These are phyloP conservation scores for Zeuzera pyrina DNA, from an alignment of 2,888 invertebrate genomes.

Conservation along the genomic window DNA sequence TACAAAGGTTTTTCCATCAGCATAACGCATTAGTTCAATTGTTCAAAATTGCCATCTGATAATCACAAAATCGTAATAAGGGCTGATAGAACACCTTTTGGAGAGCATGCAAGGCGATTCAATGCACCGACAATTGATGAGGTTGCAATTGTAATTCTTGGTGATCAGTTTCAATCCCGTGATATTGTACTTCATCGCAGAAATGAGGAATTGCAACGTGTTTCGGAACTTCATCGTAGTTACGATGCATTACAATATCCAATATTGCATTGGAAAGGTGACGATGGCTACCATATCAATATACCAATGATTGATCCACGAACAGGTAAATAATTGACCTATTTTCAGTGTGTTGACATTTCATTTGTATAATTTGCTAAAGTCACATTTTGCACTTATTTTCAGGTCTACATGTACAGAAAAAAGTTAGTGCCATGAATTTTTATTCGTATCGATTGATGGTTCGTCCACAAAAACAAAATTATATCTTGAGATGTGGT, in stretches of 20 bases:
- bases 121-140: constrained; percentile 23
- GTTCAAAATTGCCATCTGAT: constrained; percentile 19
- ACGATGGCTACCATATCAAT: constrained; percentile 11
- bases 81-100: constrained; percentile 24
- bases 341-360: constrained; percentile 6
- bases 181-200: constrained; percentile 24
- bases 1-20: constrained; percentile 15
- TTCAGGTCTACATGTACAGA: constrained; percentile 4
- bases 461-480: constrained; percentile 8
- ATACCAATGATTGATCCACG: constrained; percentile 4
- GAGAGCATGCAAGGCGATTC: constrained; percentile 21
- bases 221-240: constrained; percentile 8
- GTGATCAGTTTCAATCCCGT: constrained; percentile 17
- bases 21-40: constrained; percentile 10
- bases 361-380: constrained; percentile 4
- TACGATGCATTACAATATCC: constrained; percentile 5
- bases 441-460: constrained; percentile 11
- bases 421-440: constrained; percentile 10
- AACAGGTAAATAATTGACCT: constrained; percentile 3
- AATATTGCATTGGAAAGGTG: constrained; percentile 12
- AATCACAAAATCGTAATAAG: constrained; percentile 20
- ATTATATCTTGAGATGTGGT: constrained; percentile 20
- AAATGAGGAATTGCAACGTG: constrained; percentile 16
- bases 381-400: no score
- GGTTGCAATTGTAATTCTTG: constrained; percentile 22